Evolutionary conservation across 2,113 vertebrate species (phyloP).

Genomic region (Neofelis nebulosa): DNA sequence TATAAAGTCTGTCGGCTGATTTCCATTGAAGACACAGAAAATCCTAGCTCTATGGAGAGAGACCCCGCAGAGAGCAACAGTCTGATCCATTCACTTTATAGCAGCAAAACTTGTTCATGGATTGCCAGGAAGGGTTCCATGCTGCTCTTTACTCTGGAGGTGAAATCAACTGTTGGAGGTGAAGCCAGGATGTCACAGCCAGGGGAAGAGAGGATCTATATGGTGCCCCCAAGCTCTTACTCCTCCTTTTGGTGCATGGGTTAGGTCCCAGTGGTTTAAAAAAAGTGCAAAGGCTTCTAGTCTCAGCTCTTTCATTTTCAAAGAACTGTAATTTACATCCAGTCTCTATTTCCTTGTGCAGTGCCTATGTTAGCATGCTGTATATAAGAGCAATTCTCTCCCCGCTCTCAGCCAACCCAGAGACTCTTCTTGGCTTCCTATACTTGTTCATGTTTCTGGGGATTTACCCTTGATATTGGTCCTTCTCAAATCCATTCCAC

Average conservation of each 20-base stretch:
- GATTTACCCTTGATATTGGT: slow-evolving; percentile 37
- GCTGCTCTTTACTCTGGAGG: neutral
- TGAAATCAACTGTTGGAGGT: neutral
- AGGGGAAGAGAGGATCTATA: neutral
- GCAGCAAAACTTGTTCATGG: neutral
- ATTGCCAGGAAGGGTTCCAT: neutral
- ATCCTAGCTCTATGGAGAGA: neutral
- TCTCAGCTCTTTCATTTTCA: slow-evolving; percentile 23
- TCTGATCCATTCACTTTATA: neutral
- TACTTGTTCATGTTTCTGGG: slow-evolving; percentile 42
- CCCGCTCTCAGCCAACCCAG: neutral
- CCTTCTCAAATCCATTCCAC: neutral
- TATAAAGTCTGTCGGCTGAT: neutral
- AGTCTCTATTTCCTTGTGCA: neutral
- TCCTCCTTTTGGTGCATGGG: neutral
- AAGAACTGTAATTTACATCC: neutral
- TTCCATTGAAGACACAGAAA: neutral
- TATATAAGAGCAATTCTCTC: neutral
- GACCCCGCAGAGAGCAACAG: neutral
- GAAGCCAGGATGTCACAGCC: neutral
- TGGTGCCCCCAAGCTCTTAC: neutral
- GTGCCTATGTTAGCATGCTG: neutral
- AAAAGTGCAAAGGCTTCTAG: neutral
- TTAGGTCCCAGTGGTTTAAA: neutral
- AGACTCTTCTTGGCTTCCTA: neutral